These are phyloP conservation scores for Cyphomyrus discorhynchus DNA, from an alignment of 2,113 vertebrate genomes.

Conservation along the genomic window DNA sequence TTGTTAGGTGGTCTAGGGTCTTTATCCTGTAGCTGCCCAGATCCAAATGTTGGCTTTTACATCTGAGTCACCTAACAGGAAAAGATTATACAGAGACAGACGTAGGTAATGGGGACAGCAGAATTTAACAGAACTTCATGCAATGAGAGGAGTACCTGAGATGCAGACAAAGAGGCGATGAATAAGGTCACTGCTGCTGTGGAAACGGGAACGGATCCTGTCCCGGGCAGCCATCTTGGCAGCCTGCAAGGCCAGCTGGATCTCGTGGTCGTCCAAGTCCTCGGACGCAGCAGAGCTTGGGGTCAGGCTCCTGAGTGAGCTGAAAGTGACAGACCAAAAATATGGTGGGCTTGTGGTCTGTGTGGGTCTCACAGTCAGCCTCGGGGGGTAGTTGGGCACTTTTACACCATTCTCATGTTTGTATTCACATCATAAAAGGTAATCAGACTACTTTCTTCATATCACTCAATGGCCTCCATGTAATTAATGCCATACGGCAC, in stretches of 20 bases:
- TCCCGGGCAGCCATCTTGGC: constrained; percentile 73
- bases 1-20: neutral
- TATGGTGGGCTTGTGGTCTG: neutral
- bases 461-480: neutral
- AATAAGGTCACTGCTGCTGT: constrained; percentile 90
- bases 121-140: neutral
- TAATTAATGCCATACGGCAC: neutral
- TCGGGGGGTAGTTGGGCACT: neutral
- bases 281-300: constrained; percentile 71
- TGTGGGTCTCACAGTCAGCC: neutral
- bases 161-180: constrained; percentile 97
- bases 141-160: constrained; percentile 69
- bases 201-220: constrained; percentile 90
- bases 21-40: neutral
- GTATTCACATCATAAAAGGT: neutral
- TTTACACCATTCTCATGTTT: neutral
- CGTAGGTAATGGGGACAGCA: neutral
- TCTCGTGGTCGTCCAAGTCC: constrained; percentile 65
- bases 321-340: constrained; percentile 20
- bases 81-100: neutral
- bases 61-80: neutral
- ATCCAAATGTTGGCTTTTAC: neutral
- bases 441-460: neutral
- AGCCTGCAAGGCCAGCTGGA: constrained; percentile 65
- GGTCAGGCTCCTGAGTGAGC: constrained; percentile 65